These are phyloP conservation scores for Griposia aprilina DNA, from an alignment of 2,888 invertebrate species.

Conservation along the genomic window DNA sequence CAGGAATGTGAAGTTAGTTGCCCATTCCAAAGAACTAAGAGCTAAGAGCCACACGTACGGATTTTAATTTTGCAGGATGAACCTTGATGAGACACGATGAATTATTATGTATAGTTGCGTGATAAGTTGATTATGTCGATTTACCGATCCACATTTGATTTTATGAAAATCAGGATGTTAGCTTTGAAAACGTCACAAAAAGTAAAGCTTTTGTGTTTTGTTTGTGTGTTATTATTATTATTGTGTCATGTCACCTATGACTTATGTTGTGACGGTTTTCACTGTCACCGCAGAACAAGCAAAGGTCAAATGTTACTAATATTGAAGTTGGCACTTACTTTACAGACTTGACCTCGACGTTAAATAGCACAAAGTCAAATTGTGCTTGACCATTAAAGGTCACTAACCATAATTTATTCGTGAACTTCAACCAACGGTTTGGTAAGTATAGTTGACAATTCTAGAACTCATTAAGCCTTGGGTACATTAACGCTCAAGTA, in stretches of 20 bases:
- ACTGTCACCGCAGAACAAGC: constrained; percentile 3
- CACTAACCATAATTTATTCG: constrained; percentile 57
- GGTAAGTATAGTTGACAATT: constrained; percentile 53
- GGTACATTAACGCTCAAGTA: constrained; percentile 17
- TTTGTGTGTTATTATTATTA: too few species aligned
- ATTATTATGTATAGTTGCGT: neutral
- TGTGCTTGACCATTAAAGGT: constrained; percentile 50
- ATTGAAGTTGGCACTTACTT: constrained; percentile 38
- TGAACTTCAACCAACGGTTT: constrained; percentile 41
- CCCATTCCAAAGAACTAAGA: too few species aligned
- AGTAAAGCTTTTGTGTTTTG: too few species aligned
- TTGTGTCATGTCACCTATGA: too few species aligned
- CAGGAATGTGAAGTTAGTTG: too few species aligned
- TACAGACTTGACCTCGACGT: constrained; percentile 47
- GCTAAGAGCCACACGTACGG: neutral
- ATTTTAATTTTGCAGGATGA: neutral
- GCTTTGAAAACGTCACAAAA: too few species aligned
- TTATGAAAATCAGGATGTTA: too few species aligned
- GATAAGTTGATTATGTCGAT: too few species aligned
- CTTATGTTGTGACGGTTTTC: neutral
- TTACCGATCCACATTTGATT: too few species aligned
- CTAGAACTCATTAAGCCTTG: constrained; percentile 51
- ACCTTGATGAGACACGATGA: neutral
- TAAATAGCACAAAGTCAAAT: constrained; percentile 46
- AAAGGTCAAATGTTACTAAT: constrained; percentile 32